A percentile compares a stretch with the other conserved stretches of the same genome.
These are phyloP conservation scores for Stenchaetothrips biformis DNA, from an alignment of 2,888 invertebrate species.

Conservation along the genomic window DNA sequence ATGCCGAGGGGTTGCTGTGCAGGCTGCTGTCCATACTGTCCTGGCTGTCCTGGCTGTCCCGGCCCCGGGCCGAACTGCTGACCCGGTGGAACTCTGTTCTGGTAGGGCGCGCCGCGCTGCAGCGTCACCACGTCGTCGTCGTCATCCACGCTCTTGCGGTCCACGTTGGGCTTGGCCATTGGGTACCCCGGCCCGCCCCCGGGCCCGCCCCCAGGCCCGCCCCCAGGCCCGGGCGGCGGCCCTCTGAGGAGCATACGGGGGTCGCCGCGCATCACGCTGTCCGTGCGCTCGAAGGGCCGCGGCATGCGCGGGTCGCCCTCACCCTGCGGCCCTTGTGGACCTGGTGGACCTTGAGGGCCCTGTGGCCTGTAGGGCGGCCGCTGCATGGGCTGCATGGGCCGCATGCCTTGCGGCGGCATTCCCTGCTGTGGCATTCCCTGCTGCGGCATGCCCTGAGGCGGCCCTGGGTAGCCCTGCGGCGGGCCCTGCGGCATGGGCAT, in stretches of 20 bases:
- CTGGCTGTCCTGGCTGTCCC: not conserved
- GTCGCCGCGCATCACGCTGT: not conserved
- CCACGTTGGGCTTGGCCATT: not conserved
- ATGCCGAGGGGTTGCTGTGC: not conserved
- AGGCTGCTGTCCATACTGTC: not conserved
- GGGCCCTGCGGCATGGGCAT: not conserved
- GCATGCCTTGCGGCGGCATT: not conserved
- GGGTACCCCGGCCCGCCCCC: not conserved
- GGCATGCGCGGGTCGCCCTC: not conserved
- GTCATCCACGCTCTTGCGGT: not conserved
- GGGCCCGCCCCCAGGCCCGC: not conserved
- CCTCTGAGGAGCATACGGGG: not conserved
- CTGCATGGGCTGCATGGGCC: not conserved
- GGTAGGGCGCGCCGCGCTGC: not conserved
- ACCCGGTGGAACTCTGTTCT: not conserved
- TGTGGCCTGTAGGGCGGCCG: not conserved
- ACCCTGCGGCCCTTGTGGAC: not conserved
- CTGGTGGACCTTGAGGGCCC: not conserved
- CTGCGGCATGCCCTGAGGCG: not conserved
- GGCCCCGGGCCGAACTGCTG: not conserved
- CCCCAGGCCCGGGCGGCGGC: not conserved
- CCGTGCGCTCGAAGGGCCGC: slow-evolving; percentile 1
- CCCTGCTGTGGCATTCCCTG: too few species aligned
- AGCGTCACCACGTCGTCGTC: slow-evolving; percentile 10
- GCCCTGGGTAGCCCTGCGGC: not conserved